phyloP scores from a whole-genome alignment of 2,797 vertebrate genomes.

The Peromyscus melanophrys region DNA sequence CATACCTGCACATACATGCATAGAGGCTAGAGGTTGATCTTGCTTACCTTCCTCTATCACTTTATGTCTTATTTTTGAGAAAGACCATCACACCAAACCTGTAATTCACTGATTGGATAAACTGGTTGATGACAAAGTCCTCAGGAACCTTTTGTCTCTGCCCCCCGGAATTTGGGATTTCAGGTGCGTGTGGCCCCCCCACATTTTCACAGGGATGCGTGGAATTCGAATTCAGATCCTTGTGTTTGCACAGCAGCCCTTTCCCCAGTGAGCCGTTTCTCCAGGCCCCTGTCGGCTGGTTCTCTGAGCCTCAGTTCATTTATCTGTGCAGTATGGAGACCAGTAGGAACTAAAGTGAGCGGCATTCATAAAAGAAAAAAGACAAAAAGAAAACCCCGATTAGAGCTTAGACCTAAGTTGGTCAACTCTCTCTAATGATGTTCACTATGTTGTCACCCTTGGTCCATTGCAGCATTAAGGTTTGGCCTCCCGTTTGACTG shows the following conservation, averaged over 20 bases:
- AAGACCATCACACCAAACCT: too few species aligned
- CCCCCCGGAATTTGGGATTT: not conserved
- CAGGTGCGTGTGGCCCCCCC: not conserved
- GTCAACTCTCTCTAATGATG: not conserved
- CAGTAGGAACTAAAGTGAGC: not conserved
- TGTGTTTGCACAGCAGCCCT: not conserved
- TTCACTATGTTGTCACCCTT: not conserved
- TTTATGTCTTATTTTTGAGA: not conserved
- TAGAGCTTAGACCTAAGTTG: not conserved
- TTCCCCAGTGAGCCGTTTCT: not conserved
- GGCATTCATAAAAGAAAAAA: constrained; percentile 29
- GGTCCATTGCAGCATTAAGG: not conserved
- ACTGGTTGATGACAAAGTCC: too few species aligned
- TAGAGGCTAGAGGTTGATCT: not conserved
- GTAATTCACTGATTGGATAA: not conserved
- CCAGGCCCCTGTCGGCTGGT: not conserved
- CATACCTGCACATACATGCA: not conserved
- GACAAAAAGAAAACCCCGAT: not conserved
- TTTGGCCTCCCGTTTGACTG: not conserved
- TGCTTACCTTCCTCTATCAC: not conserved
- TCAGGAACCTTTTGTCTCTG: not conserved
- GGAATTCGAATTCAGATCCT: too few species aligned
- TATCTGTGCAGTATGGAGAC: not conserved
- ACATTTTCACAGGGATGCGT: not conserved
- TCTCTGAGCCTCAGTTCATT: not conserved